A percentile compares a stretch with the other conserved stretches of the same genome.
Conservation (phyloP, 2,888 invertebrate species). For the Pherbina coryleti region DNA sequence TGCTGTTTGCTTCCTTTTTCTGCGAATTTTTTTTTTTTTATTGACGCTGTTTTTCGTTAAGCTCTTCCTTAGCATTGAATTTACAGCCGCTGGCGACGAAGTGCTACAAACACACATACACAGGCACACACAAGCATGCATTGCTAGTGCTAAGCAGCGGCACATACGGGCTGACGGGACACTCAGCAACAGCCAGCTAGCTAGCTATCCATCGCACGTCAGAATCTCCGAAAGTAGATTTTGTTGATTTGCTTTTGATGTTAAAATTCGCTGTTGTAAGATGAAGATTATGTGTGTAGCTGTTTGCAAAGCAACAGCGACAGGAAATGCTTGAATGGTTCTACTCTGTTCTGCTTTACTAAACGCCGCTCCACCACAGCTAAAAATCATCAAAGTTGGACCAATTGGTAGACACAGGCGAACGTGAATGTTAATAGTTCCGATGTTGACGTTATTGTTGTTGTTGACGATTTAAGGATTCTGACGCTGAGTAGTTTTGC, state of each 20-base stretch:
- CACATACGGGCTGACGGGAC: neutral
- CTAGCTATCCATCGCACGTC: constrained; percentile 11
- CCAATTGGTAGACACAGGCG: neutral
- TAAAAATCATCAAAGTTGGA: constrained; percentile 22
- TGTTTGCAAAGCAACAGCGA: neutral
- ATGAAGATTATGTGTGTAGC: neutral
- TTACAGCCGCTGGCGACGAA: constrained; percentile 28
- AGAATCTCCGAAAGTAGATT: constrained; percentile 18
- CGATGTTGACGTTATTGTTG: constrained; percentile 19
- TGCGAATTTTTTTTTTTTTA: constrained; percentile 25
- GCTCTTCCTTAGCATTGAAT: constrained; percentile 23
- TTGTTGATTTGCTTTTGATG: constrained; percentile 26
- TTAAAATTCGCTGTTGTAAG: constrained; percentile 6
- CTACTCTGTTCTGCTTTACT: neutral
- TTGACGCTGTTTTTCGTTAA: neutral
- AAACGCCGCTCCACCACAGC: neutral
- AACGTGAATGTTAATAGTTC: constrained; percentile 10
- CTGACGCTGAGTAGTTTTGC: constrained; percentile 9
- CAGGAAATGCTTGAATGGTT: constrained; percentile 25
- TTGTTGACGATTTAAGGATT: constrained; percentile 38
- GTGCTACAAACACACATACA: neutral
- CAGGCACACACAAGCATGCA: constrained; percentile 9
- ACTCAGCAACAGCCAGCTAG: constrained; percentile 18
- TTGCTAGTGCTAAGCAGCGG: too few species aligned
- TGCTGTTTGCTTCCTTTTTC: constrained; percentile 26